Base-by-base conservation (phyloP, 2,113 vertebrate species). In the Prunella himalayana region DNA sequence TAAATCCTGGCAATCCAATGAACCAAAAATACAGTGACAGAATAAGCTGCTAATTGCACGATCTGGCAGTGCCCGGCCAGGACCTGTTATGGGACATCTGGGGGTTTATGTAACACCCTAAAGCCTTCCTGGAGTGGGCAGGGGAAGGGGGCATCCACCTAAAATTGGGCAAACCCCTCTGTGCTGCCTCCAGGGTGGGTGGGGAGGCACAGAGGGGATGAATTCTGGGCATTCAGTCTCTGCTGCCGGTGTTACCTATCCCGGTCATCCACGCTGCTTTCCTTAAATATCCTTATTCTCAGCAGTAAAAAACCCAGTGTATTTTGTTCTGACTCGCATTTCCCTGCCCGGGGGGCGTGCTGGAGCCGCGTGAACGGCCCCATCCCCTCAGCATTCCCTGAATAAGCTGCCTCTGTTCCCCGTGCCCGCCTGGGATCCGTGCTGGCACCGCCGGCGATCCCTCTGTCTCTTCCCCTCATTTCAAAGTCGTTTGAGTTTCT, bases 1-100 rank as follows among this genome's bases (percentile, higher is more conserved):
- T 93, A 95, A 97, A 92, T 89, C 96, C 94, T 39, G 61, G 57
- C 96, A 97, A 97, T 96, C 97, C 97, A 95, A 95, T 97, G 95
- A 97, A 95, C 94, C 95, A 73, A 96, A 95, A 97, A 95, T 97
- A 95, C 90, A 41, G 75, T 0, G 2, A 10, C 87, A 17, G 77
- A 94, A 57, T 97, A 97, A 97, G 95, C 97, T 90, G 95, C 87
- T 95, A 83, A 94, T 90, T 86, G 73, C 77, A 31, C 13, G 0
- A 3, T 2, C 66, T 68, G 91, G 59, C 15, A 14, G 54, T 6
- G 44, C 91, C 86, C 3, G 0, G 81, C 69, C 23, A 14, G 25
- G 80, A 60, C 83, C 39, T 3, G 31, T 3, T 6, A 8, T 0
- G 18, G 91, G 96, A 69, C 79, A 85, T 73, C 90, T 76, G 88